Evolutionary conservation across 2,113 vertebrate genomes (phyloP).

Genomic region (Bubo blakistoni): DNA sequence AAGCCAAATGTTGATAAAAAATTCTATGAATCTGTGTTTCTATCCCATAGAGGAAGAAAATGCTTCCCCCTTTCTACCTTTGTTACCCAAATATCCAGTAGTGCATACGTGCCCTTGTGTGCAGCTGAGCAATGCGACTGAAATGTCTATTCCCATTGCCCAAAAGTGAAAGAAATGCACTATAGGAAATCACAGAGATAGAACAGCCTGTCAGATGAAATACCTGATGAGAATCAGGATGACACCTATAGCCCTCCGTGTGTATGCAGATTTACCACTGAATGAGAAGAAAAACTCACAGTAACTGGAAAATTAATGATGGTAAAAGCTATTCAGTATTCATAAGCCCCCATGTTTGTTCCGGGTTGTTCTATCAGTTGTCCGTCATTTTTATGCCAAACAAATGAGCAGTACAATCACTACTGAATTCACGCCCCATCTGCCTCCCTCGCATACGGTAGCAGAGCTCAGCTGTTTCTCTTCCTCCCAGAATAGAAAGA

Average conservation of each 20-base stretch:
- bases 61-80: background rate
- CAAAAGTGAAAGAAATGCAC: background rate
- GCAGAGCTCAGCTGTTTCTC: constrained; percentile 55
- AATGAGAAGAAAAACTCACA: background rate
- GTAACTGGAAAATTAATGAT: background rate
- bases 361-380: background rate
- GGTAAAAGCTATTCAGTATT: background rate
- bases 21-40: background rate
- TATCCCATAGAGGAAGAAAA: background rate
- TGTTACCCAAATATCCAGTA: background rate
- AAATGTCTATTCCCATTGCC: background rate
- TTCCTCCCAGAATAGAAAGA: constrained; percentile 44
- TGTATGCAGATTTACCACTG: background rate
- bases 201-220: background rate
- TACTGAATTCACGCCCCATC: constrained; percentile 10
- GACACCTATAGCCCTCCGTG: background rate
- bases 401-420: constrained; percentile 15
- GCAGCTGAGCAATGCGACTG: background rate
- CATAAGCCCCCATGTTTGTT: background rate
- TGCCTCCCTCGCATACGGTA: background rate
- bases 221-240: background rate
- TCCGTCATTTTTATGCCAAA: background rate
- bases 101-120: too few relatives aligned
- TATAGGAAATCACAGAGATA: background rate
- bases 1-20: background rate